These are phyloP conservation scores for Hypotaenidia philippensis DNA, from an alignment of 2,797 vertebrate genomes.

Conservation along the genomic window DNA sequence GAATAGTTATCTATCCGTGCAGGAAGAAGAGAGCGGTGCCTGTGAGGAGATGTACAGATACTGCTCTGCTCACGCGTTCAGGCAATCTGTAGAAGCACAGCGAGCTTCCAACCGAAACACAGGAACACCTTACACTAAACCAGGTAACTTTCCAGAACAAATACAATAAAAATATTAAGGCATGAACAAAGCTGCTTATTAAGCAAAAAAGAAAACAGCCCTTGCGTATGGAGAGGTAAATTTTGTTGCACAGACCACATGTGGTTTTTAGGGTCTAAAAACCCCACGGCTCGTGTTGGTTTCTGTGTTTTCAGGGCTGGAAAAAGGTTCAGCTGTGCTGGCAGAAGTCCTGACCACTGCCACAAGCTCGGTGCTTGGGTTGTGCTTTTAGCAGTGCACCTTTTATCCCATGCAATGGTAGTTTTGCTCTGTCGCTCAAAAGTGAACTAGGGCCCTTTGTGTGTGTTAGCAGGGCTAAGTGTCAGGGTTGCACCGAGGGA, in stretches of 20 bases:
- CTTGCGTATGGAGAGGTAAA: neutral
- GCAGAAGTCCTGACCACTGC: neutral
- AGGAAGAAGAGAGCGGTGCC: neutral
- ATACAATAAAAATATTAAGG: neutral
- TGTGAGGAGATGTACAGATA: neutral
- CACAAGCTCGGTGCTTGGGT: neutral
- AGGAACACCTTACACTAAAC: neutral
- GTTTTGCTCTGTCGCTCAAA: conserved; percentile 37
- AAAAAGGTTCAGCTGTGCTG: neutral
- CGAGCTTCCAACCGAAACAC: neutral
- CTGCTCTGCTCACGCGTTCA: neutral
- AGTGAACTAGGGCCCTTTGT: conserved; percentile 15
- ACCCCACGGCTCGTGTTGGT: neutral
- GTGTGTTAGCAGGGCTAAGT: conserved; percentile 29
- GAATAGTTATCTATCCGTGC: neutral
- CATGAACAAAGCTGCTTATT: neutral
- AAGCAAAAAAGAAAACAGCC: neutral
- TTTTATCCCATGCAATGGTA: conserved; percentile 35
- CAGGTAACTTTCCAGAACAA: neutral
- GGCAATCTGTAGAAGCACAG: neutral
- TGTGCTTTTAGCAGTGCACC: conserved; percentile 21
- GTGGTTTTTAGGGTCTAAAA: neutral
- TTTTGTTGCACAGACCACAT: neutral
- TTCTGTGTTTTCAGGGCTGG: neutral
- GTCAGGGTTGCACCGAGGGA: conserved; percentile 22